phyloP scores from a whole-genome alignment of 2,888 invertebrate species.

The Trileptium ribeirensis region DNA sequence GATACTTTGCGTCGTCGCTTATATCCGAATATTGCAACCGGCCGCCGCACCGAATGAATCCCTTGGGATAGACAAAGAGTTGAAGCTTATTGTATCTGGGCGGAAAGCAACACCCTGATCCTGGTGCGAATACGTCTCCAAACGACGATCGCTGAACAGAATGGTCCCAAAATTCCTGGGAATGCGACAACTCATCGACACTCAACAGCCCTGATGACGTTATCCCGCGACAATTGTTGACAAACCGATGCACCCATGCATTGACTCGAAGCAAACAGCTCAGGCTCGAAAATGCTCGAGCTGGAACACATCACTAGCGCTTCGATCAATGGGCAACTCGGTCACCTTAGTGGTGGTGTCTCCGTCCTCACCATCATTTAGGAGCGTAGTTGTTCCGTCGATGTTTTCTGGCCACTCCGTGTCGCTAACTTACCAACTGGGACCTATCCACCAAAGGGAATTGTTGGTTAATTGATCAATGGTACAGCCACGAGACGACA shows the following conservation, averaged over 20 bases:
- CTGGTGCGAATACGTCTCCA: not conserved
- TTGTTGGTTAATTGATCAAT: not conserved
- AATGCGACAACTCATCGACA: not conserved
- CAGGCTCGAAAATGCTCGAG: not conserved
- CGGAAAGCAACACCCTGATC: not conserved
- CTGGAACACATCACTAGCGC: too few relatives aligned
- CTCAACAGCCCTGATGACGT: not conserved
- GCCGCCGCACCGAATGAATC: constrained; percentile 5
- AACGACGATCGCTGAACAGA: not conserved
- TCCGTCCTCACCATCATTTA: not conserved
- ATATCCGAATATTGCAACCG: constrained; percentile 10
- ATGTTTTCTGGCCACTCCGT: not conserved
- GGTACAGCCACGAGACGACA: not conserved
- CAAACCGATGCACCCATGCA: not conserved
- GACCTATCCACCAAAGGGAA: not conserved
- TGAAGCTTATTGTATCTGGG: not conserved
- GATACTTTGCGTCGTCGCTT: not conserved
- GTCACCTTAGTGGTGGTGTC: too few relatives aligned
- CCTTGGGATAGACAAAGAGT: not conserved
- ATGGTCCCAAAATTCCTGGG: not conserved
- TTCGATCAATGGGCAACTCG: too few relatives aligned
- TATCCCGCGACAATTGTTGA: not conserved
- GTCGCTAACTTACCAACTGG: not conserved
- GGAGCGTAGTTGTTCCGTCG: not conserved
- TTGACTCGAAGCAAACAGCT: not conserved